Conservation (phyloP, 1,140 invertebrate genomes). For the Lepidurus couesii region DNA sequence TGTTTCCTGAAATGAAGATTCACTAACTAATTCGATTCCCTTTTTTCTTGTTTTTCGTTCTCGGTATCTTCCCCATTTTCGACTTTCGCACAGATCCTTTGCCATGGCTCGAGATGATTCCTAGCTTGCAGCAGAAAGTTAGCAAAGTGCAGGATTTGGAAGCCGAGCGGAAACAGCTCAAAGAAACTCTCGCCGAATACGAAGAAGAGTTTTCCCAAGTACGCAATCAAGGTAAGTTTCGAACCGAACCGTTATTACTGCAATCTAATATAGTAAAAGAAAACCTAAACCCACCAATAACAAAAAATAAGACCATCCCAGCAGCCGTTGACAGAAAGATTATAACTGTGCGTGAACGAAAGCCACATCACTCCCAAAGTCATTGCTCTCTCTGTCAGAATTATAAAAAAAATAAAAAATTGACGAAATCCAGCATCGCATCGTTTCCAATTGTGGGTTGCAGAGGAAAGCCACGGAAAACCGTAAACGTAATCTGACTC, state of each 20-base stretch:
- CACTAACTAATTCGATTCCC: neutral
- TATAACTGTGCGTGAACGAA: too few species aligned
- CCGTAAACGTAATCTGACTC: neutral
- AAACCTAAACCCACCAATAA: too few species aligned
- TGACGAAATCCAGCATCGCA: slow-evolving; percentile 6
- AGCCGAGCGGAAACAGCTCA: slow-evolving; percentile 52
- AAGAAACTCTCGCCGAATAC: slow-evolving; percentile 52
- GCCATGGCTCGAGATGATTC: slow-evolving; percentile 48
- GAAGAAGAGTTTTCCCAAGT: slow-evolving; percentile 53
- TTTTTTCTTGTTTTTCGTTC: neutral
- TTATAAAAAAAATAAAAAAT: neutral
- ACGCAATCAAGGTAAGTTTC: slow-evolving; percentile 48
- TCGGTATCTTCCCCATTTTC: neutral
- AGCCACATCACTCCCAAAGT: too few species aligned
- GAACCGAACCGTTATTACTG: neutral
- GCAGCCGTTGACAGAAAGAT: too few species aligned
- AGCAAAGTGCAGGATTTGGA: slow-evolving; percentile 49
- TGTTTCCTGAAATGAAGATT: neutral
- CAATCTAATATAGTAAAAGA: neutral
- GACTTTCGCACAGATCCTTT: slow-evolving; percentile 46
- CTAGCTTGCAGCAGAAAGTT: slow-evolving; percentile 48
- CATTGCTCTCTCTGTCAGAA: neutral
- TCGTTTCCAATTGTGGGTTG: neutral
- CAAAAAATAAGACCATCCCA: too few species aligned
- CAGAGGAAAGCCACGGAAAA: neutral